These are phyloP conservation scores for Polyommatus iphigenia DNA, from an alignment of 2,888 invertebrate species.

Conservation along the genomic window DNA sequence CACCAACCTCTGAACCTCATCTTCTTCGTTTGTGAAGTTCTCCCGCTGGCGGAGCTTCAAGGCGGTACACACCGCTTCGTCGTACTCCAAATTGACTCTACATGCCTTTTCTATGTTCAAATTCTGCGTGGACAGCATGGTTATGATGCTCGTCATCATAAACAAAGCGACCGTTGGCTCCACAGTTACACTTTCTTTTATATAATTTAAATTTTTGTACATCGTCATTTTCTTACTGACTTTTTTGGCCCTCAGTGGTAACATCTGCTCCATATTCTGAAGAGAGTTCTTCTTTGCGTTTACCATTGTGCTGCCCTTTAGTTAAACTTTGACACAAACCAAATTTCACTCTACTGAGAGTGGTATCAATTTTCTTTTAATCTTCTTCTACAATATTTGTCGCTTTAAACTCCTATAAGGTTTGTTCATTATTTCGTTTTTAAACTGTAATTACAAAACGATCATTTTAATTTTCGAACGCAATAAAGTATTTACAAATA, in stretches of 20 bases:
- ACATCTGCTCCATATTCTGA: conserved; percentile 5
- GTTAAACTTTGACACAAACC: not conserved
- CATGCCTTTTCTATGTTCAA: conserved; percentile 92
- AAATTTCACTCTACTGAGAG: not conserved
- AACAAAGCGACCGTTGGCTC: conserved; percentile 57
- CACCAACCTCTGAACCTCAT: conserved; percentile 80
- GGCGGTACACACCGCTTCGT: conserved; percentile 85
- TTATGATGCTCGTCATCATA: conserved; percentile 82
- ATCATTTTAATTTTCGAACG: not conserved
- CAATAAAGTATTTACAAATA: not conserved
- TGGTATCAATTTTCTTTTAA: not conserved
- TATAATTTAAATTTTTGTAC: not conserved
- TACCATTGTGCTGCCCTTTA: not conserved
- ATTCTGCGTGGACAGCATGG: conserved; percentile 89
- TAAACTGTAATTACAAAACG: not conserved
- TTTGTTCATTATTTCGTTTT: not conserved
- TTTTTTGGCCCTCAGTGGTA: not conserved
- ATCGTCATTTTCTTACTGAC: not conserved
- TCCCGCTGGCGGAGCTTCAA: conserved; percentile 84
- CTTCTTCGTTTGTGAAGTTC: conserved; percentile 82
- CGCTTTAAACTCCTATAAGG: not conserved
- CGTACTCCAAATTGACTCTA: conserved; percentile 86
- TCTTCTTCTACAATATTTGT: not conserved
- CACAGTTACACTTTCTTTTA: conserved; percentile 4
- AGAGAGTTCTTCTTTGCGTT: not conserved